Evolutionary conservation across 2,113 vertebrate genomes (phyloP).

Genomic region (Platichthys stellatus): DNA sequence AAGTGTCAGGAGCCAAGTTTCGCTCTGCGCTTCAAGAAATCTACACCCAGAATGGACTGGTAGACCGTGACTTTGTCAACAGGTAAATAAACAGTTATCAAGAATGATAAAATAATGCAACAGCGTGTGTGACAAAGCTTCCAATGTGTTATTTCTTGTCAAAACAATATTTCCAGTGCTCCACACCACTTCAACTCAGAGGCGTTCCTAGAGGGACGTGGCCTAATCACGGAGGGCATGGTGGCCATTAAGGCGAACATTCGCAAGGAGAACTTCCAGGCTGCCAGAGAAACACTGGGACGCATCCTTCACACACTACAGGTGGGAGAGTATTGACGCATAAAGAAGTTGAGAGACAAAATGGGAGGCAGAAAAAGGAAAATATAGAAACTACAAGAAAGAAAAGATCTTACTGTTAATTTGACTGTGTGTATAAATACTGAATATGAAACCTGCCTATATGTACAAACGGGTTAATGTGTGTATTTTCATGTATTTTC

Average conservation of each 20-base stretch:
- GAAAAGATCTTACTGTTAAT: not conserved
- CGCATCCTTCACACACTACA: conserved; percentile 78
- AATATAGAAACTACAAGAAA: too few relatives aligned
- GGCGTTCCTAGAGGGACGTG: conserved; percentile 69
- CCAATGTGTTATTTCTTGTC: not conserved
- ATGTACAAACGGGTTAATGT: not conserved
- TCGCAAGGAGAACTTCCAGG: conserved; percentile 65
- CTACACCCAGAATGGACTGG: conserved; percentile 71
- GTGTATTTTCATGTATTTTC: conserved; percentile 8
- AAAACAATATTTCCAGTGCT: conserved; percentile 44
- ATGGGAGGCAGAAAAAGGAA: too few relatives aligned
- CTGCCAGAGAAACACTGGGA: conserved; percentile 78
- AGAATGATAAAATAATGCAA: not conserved
- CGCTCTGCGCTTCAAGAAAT: conserved; percentile 75
- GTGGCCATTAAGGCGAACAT: conserved; percentile 72
- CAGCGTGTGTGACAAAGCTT: not conserved
- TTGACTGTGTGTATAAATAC: not conserved
- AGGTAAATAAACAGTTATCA: conserved; percentile 47
- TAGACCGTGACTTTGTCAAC: conserved; percentile 71
- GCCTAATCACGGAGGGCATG: conserved; percentile 66
- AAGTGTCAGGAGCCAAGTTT: conserved; percentile 79
- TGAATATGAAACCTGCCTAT: not conserved
- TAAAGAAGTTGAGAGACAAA: not conserved
- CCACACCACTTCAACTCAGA: conserved; percentile 81
- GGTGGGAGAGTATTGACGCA: conserved; percentile 48